Evolutionary conservation across 2,113 vertebrate species (phyloP), one percentile per base, ranked within the genome.

Genomic region (Bolborhynchus lineola): DNA sequence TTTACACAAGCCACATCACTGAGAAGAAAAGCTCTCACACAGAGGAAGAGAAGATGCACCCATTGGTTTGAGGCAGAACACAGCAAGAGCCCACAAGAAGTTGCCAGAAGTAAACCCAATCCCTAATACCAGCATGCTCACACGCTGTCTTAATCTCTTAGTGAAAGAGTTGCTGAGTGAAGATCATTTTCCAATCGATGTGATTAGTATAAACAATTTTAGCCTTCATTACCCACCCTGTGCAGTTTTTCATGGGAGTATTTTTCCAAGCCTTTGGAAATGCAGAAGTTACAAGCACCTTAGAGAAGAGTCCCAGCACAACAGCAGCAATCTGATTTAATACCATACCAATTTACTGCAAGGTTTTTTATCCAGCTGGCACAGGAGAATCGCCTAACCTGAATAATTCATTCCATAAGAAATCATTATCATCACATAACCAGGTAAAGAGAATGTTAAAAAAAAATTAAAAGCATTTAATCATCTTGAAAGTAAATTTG

Each of bases 261-360:
- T 96, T 97, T 97, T 97, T 83, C 86, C 90, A 94, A 96, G 92
- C 91, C 86, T 93, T 96, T 92, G 78, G 71, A 97, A 97, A 92
- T n/a, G 53, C 74, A 95, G 95, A 95, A 95, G 59, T 86, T 86
- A 91, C 88, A 81, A 83, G 76, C 29, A 63, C 64, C 94, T 87
- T 76, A 79, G 84, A 90, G 88, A 65, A 69, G 90, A 92, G 88
- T n/a, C 70, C 79, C 79, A 82, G 72, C 60, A 75, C 82, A 85
- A 44, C 28, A 15, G 72, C 79, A 92, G 79, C 85, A 87, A 95
- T 47, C 63, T 55, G 70, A 62, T 76, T 93, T 88, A 95, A 84
- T 46, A 84, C 76, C 71, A 19, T 7, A 85, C 53, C 42, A 7
- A 95, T 94, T 76, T 85, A 81, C 92, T 65, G 63, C 84, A 78